Percentiles rank a stretch among this genome's conserved stretches.
Evolutionary conservation across 2,113 vertebrate genomes (phyloP).

Genomic region (Argyrosomus japonicus): DNA sequence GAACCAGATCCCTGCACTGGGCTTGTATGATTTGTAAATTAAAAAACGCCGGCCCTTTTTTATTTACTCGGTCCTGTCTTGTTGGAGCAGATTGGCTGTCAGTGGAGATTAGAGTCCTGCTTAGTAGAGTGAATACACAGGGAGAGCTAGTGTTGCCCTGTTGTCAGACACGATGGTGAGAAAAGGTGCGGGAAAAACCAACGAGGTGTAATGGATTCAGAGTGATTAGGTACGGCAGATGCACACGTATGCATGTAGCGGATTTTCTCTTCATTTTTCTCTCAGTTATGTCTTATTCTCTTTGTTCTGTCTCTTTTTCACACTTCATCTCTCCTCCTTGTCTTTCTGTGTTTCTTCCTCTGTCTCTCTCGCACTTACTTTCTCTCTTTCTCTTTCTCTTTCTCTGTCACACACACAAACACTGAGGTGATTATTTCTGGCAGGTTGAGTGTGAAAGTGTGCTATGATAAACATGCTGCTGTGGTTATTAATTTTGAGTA

Average conservation of each 20-base stretch:
- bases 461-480: constrained; percentile 89
- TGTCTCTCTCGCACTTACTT: constrained; percentile 12
- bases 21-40: constrained; percentile 60
- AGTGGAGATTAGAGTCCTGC: constrained; percentile 72
- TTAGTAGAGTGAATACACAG: constrained; percentile 69
- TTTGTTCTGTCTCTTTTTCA: constrained; percentile 54
- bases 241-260: constrained; percentile 47
- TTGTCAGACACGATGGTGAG: constrained; percentile 85
- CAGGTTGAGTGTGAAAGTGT: constrained; percentile 86
- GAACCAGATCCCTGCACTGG: background rate
- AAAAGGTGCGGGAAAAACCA: constrained; percentile 75
- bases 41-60: constrained; percentile 44
- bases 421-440: constrained; percentile 88
- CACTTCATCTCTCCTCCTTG: constrained; percentile 55
- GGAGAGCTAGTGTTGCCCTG: constrained; percentile 60
- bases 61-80: constrained; percentile 57
- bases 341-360: constrained; percentile 38
- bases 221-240: constrained; percentile 68
- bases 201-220: constrained; percentile 54
- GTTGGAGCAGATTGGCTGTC: constrained; percentile 67
- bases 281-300: constrained; percentile 34
- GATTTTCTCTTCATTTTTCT: constrained; percentile 49
- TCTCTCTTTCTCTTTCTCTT: constrained; percentile 13
- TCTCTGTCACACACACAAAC: constrained; percentile 54
- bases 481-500: constrained; percentile 90